Percentiles rank a stretch among this genome's conserved stretches.
Conservation (phyloP, 2,797 vertebrate species). For the Microhierax caerulescens region DNA sequence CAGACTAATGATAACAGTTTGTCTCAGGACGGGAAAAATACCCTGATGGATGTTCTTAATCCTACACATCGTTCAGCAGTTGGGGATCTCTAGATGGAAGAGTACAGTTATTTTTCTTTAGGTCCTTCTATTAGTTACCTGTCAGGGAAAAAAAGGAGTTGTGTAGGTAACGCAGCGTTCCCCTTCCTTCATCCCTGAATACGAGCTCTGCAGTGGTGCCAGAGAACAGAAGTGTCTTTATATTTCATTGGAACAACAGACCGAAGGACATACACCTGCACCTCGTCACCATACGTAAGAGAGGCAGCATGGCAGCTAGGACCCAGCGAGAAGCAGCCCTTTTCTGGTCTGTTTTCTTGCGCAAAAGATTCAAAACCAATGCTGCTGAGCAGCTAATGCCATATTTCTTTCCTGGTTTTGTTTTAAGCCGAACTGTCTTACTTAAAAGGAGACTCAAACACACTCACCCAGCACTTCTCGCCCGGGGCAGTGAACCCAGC, state of each 20-base stretch:
- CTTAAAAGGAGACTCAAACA: neutral
- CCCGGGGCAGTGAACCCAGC: neutral
- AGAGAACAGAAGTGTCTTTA: neutral
- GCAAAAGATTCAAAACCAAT: neutral
- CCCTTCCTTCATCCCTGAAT: neutral
- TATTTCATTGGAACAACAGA: neutral
- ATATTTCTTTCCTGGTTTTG: neutral
- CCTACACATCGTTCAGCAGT: neutral
- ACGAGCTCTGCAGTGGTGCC: neutral
- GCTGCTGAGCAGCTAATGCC: neutral
- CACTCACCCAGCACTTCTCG: neutral
- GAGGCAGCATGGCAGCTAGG: neutral
- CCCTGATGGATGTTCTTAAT: neutral
- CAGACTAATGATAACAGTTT: neutral
- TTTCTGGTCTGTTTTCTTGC: neutral
- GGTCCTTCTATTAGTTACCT: neutral
- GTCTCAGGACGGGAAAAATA: neutral
- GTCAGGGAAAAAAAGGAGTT: neutral
- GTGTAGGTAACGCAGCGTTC: neutral
- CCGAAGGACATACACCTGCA: neutral
- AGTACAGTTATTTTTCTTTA: neutral
- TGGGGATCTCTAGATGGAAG: neutral
- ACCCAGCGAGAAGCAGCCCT: neutral
- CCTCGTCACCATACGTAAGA: neutral
- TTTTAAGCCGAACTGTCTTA: neutral